phyloP scores from a whole-genome alignment of 1,140 invertebrate genomes.

The Drosophila littoralis region DNA sequence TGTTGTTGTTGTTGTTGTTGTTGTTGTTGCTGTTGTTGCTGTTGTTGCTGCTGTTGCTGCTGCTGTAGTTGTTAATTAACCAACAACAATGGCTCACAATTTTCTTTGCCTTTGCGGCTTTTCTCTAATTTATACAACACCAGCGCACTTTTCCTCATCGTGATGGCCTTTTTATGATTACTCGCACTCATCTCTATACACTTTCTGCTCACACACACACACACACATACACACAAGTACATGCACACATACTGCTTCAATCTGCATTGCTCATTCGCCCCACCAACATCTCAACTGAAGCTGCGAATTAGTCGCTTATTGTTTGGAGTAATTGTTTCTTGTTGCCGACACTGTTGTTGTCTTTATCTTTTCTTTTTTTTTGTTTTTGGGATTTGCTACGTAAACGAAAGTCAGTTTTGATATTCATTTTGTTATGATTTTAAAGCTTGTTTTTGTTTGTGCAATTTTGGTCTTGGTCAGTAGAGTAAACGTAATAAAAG shows the following conservation, averaged over 20 bases:
- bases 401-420: slow-evolving; percentile 79
- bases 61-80: slow-evolving; percentile 57
- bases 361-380: slow-evolving; percentile 23
- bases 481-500: slow-evolving; percentile 64
- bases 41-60: slow-evolving; percentile 1
- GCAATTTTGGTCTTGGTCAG: slow-evolving; percentile 36
- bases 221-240: slow-evolving; percentile 15
- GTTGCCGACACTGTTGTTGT: slow-evolving; percentile 43
- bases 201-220: slow-evolving; percentile 22
- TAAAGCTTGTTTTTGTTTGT: slow-evolving; percentile 32
- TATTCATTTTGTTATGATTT: slow-evolving; percentile 70
- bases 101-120: slow-evolving; percentile 57
- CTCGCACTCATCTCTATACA: slow-evolving; percentile 56
- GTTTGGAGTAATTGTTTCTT: slow-evolving; percentile 79
- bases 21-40: too few relatives aligned
- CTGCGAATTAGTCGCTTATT: slow-evolving; percentile 81
- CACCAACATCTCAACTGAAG: slow-evolving; percentile 48
- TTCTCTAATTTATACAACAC: slow-evolving; percentile 52
- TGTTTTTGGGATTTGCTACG: slow-evolving; percentile 30
- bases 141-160: slow-evolving; percentile 66
- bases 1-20: slow-evolving; percentile 10
- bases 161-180: slow-evolving; percentile 77
- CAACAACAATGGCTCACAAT: slow-evolving; percentile 57
- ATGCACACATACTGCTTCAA: neutral
- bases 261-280: slow-evolving; percentile 35